Evolutionary conservation across 92 coral and sea anemone species (phyloP).

Genomic region (Scolanthus callimorphus): DNA sequence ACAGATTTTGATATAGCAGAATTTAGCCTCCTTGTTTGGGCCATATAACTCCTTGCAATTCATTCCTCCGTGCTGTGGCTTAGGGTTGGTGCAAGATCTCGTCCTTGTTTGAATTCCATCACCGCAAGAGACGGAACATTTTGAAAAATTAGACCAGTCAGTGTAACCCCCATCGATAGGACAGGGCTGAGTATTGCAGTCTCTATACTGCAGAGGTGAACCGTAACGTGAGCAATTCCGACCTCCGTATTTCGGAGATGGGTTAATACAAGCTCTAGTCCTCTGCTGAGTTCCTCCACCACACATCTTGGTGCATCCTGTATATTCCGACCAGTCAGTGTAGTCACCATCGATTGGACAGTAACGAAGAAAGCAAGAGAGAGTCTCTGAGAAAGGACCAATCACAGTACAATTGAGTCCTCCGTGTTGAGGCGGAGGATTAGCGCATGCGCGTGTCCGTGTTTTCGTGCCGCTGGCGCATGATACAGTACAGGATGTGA

Average conservation of each 20-base stretch:
- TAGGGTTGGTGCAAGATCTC: conserved; percentile 44
- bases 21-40: background rate
- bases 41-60: conserved; percentile 36
- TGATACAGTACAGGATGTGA: conserved; percentile 32
- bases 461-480: conserved; percentile 37
- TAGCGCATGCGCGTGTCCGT: conserved; percentile 51
- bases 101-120: conserved; percentile 45
- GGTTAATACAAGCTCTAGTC: conserved; percentile 54
- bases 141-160: conserved; percentile 49
- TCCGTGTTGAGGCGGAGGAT: conserved; percentile 57
- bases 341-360: conserved; percentile 66
- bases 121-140: conserved; percentile 59
- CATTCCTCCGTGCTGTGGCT: conserved; percentile 51
- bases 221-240: conserved; percentile 48
- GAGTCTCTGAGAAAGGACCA: conserved; percentile 27
- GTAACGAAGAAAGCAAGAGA: conserved; percentile 26
- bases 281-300: conserved; percentile 47
- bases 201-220: conserved; percentile 14
- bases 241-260: conserved; percentile 54
- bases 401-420: conserved; percentile 36
- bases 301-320: conserved; percentile 41
- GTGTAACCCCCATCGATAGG: conserved; percentile 67
- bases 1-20: conserved; percentile 39
- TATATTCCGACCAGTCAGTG: conserved; percentile 53
- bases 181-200: conserved; percentile 50